These are phyloP conservation scores for Ichneumoninae sp. DNA, from an alignment of 2,888 invertebrate species.

Conservation along the genomic window DNA sequence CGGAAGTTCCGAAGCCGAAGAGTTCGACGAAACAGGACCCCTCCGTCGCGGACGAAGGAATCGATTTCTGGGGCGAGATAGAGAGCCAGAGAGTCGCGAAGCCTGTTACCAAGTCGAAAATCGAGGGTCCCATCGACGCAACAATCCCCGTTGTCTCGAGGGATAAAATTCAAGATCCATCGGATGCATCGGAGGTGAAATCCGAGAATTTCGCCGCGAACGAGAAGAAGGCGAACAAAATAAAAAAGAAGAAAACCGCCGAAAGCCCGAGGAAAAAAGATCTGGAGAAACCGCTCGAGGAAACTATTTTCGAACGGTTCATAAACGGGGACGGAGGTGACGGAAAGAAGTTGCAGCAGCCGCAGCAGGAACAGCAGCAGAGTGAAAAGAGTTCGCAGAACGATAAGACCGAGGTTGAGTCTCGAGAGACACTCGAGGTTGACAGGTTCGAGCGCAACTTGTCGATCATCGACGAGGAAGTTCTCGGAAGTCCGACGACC, in stretches of 20 bases:
- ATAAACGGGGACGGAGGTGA: constrained; percentile 54
- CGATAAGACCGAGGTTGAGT: constrained; percentile 72
- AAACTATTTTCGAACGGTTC: constrained; percentile 67
- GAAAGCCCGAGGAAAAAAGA: constrained; percentile 70
- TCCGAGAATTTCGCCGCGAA: constrained; percentile 68
- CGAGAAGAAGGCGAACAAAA: constrained; percentile 75
- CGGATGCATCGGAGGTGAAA: constrained; percentile 57
- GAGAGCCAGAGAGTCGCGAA: constrained; percentile 72
- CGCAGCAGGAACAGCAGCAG: constrained; percentile 47
- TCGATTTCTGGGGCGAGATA: constrained; percentile 82
- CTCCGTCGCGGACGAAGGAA: constrained; percentile 70
- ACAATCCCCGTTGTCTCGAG: constrained; percentile 18
- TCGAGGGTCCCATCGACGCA: constrained; percentile 19
- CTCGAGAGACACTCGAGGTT: constrained; percentile 56
- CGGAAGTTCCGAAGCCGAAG: constrained; percentile 19
- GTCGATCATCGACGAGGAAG: constrained; percentile 60
- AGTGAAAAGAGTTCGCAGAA: constrained; percentile 51
- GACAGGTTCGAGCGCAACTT: constrained; percentile 54
- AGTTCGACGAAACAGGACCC: constrained; percentile 27
- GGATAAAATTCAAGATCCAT: constrained; percentile 20
- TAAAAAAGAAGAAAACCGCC: constrained; percentile 76
- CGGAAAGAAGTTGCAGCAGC: constrained; percentile 39
- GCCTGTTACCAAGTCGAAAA: constrained; percentile 50
- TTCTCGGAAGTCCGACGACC: constrained; percentile 36
- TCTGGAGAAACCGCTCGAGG: constrained; percentile 69